These are phyloP conservation scores for Abrostola tripartita DNA, from an alignment of 2,888 invertebrate species.

Conservation along the genomic window DNA sequence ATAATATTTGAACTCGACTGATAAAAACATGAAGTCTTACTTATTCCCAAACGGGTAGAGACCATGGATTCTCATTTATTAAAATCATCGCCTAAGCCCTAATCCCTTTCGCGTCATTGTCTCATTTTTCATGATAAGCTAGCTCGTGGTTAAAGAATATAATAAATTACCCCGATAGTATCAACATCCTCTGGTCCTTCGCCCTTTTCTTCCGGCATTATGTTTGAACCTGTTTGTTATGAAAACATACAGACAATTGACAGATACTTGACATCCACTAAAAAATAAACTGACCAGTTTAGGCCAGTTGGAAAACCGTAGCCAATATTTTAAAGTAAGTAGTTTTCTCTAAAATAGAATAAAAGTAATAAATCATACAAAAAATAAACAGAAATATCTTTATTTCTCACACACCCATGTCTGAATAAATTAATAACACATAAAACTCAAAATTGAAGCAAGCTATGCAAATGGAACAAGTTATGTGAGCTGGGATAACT, in stretches of 20 bases:
- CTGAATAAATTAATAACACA: constrained; percentile 67
- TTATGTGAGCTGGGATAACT: constrained; percentile 53
- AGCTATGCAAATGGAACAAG: constrained; percentile 48
- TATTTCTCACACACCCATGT: constrained; percentile 55
- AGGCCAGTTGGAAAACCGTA: background rate
- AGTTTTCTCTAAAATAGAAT: background rate
- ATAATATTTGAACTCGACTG: too few relatives aligned
- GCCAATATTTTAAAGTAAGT: constrained; percentile 2
- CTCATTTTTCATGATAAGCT: too few relatives aligned
- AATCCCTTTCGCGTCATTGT: too few relatives aligned
- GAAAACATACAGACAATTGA: constrained; percentile 12
- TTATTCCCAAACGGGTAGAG: too few relatives aligned
- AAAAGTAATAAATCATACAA: constrained; percentile 25
- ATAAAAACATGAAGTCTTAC: too few relatives aligned
- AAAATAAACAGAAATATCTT: constrained; percentile 55
- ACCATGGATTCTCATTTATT: too few relatives aligned
- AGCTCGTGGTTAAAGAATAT: background rate
- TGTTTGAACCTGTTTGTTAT: constrained; percentile 11
- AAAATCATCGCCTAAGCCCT: too few relatives aligned
- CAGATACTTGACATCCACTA: constrained; percentile 12
- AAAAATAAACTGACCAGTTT: constrained; percentile 5
- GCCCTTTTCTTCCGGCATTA: constrained; percentile 68
- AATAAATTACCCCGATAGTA: constrained; percentile 79
- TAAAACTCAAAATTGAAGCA: constrained; percentile 51
- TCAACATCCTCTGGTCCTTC: constrained; percentile 80